Conservation (phyloP, 2,113 vertebrate genomes). For the Azemiops feae region DNA sequence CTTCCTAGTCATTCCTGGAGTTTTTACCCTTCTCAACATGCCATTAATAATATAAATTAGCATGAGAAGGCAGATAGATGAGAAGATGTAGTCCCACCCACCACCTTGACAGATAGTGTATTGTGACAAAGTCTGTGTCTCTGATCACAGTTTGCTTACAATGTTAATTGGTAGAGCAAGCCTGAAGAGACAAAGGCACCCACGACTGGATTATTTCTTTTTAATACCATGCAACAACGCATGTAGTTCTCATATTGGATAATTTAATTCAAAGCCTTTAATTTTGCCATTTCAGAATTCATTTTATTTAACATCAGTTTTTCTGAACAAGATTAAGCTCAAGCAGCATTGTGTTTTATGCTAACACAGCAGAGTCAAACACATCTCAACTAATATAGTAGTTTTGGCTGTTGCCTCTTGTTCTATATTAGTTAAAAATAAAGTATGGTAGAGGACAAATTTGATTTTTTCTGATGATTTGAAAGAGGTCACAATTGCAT, state of each 20-base stretch:
- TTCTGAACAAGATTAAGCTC: constrained; percentile 12
- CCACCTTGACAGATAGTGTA: too few relatives aligned
- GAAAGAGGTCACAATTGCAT: constrained; percentile 23
- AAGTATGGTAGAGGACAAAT: not conserved
- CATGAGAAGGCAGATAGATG: not conserved
- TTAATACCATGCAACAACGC: not conserved
- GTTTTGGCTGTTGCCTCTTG: constrained; percentile 13
- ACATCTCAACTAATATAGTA: not conserved
- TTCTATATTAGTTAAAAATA: not conserved
- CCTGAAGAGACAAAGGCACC: not conserved
- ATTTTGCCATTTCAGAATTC: not conserved
- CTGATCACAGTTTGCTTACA: not conserved
- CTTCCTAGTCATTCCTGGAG: not conserved
- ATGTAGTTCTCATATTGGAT: not conserved
- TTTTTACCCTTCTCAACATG: not conserved
- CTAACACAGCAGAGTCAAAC: constrained; percentile 27
- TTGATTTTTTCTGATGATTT: not conserved
- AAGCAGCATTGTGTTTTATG: constrained; percentile 5
- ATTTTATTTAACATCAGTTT: not conserved
- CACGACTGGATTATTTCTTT: not conserved
- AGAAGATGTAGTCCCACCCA: not conserved
- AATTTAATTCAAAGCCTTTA: constrained; percentile 12
- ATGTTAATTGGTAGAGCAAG: not conserved
- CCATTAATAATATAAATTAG: not conserved
- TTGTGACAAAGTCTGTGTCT: not conserved